Evolutionary conservation across 1,140 invertebrate genomes (phyloP), one percentile per base, ranked within the genome.

Genomic region (Nilaparvata lugens): DNA sequence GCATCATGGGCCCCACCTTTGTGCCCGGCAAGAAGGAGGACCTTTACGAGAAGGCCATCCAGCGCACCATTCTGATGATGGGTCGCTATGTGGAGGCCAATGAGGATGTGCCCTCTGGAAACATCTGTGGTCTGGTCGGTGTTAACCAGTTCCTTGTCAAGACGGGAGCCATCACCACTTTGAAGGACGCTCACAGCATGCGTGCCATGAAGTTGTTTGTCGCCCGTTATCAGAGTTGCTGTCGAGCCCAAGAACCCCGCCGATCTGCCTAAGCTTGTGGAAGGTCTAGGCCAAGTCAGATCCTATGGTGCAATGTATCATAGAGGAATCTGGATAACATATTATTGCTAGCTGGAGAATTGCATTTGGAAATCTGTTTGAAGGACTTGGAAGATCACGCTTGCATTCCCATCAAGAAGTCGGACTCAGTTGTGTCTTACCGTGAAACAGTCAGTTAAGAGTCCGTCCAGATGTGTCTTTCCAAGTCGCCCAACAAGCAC

Each of bases 361-460:
- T 99, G 62, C 97, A 99, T 83, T 85, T 99, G 78, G 97, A 99
- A 81, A 99, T 99, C 79, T 99, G 97, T 76, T 80, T 99, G 57
- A 99, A 99, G 79, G 97, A 99, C 86, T 84, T 99, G 72, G 96
- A 99, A 78, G 97, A 99, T 78, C 97, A 99, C 72, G 97, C 97
- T 69, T 96, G 96, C 75, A 97, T 99, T 77, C 95, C 95, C 38
- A 87, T 99, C 69, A 99, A 98, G 79, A 98, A 97, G 74, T 97
- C 94, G 51, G 97, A 99, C 71, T 97, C 97, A 6, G 97, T 99
- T 67, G 97, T 99, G 64, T 98, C 97, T 0, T 99, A 99, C 79
- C 87, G 95, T 78, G 97, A 99, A 83, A 99, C 97, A 14, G 96
- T 99, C 16, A 81, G 79, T 9, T 91, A 94, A 68, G 91, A 95